Evolutionary conservation across 1,140 invertebrate species (phyloP).

Genomic region (Brachystomella parvula): DNA sequence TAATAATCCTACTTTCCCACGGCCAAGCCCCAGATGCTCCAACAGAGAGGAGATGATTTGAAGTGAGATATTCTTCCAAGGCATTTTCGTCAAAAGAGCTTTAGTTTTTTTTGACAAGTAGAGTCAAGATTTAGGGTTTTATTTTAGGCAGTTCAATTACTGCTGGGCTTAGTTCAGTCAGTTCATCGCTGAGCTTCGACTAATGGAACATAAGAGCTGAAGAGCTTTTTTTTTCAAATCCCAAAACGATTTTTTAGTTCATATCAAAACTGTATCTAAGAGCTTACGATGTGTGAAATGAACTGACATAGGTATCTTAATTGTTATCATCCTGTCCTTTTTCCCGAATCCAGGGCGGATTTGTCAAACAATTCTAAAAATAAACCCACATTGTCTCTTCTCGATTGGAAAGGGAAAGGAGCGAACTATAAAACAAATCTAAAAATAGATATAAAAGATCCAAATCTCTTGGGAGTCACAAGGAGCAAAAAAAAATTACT

Average conservation of each 20-base stretch:
- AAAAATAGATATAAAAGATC: not conserved
- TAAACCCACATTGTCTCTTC: not conserved
- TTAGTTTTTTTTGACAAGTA: not conserved
- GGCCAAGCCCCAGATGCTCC: not conserved
- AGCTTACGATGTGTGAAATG: not conserved
- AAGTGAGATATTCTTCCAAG: too few relatives aligned
- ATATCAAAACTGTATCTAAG: not conserved
- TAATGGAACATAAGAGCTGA: not conserved
- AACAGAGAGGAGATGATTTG: too few relatives aligned
- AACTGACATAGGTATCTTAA: not conserved
- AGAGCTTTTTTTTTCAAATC: not conserved
- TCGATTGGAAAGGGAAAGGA: not conserved
- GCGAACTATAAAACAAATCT: not conserved
- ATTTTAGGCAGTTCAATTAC: too few relatives aligned
- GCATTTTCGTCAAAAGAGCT: not conserved
- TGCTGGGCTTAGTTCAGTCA: too few relatives aligned
- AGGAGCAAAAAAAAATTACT: not conserved
- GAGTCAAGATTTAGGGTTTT: too few relatives aligned
- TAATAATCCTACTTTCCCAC: not conserved
- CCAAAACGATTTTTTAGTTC: not conserved
- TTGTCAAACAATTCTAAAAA: not conserved
- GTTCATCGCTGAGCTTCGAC: too few relatives aligned
- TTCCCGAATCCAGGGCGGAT: not conserved
- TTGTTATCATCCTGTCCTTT: not conserved
- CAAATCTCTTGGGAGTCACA: not conserved